Evolutionary conservation across 2,888 invertebrate genomes (phyloP).

Genomic region (Latrodectus elegans): DNA sequence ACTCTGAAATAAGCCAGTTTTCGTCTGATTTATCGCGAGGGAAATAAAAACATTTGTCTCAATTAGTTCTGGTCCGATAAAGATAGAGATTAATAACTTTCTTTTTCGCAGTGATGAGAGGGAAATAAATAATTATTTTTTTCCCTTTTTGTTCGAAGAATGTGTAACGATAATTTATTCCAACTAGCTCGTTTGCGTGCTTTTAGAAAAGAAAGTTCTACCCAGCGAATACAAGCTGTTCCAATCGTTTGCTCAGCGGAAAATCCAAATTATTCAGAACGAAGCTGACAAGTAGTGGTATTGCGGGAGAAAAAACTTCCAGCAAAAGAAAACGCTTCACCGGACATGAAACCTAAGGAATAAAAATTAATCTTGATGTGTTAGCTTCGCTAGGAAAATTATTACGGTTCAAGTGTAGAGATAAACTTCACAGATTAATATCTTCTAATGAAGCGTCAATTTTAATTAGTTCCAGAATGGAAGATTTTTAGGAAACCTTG

Average conservation of each 20-base stretch:
- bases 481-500: too few relatives aligned
- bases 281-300: background rate
- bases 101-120: background rate
- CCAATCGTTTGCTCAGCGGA: background rate
- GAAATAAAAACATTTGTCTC: conserved; percentile 4
- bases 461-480: too few relatives aligned
- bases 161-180: conserved; percentile 1
- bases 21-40: conserved; percentile 5
- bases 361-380: too few relatives aligned
- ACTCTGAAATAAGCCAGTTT: background rate
- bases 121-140: background rate
- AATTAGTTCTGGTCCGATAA: conserved; percentile 3
- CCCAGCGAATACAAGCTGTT: background rate
- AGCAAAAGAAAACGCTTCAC: too few relatives aligned
- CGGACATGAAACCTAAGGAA: too few relatives aligned
- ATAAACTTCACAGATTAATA: too few relatives aligned
- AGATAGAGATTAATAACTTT: background rate
- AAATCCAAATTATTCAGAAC: background rate
- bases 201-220: background rate
- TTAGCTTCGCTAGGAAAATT: too few relatives aligned
- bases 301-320: too few relatives aligned
- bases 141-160: background rate
- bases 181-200: background rate
- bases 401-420: too few relatives aligned
- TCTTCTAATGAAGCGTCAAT: too few relatives aligned